Base-by-base conservation (phyloP, 2,888 invertebrate species). In the Drosophila prolongata region DNA sequence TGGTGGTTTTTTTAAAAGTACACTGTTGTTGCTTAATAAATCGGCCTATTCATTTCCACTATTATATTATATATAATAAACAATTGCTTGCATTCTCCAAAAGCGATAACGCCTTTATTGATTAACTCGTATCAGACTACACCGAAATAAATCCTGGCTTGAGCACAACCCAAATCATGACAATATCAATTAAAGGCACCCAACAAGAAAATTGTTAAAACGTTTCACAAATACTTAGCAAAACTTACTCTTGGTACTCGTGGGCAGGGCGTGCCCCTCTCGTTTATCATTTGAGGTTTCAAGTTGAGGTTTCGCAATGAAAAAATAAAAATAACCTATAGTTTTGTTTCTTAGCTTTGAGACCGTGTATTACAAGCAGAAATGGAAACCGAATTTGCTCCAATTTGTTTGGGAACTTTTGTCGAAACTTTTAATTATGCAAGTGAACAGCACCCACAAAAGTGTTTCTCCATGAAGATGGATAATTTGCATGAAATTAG, bases 181-280 rank as follows among this genome's bases (percentile, higher is more conserved):
- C 87, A 87, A 85, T 85, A 87, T 84, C 84, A 84, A 85, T 84
- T 84, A 86, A 78, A 82, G 78, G 67, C 62, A 77, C 59, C 61
- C 58, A 74, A 62, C 78, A 66, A 87, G 86, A 85, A 82, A 85
- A 80, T 84, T 83, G 87, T 78, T 87, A 80, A 78, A 78, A 72
- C 57, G 65, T 62, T 72, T 57, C 73, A 75, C 54, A 75, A 47
- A 66, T 47, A 49, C 47, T 54, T 27, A 53, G 47, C 66, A 66
- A 61, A 60, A 71, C 50, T 16, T 16, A 16, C 16, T 16, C 16
- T 16, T 16, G 16, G 56, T 76, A 47, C 80, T 82, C 66, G 87
- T 82, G 81, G 75, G 73, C 68, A 71, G 85, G 83, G 83, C 83
- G 87, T 85, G 83, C 75, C 78, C 66, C 66, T 72, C 76, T 65